Evolutionary conservation across 2,113 vertebrate genomes (phyloP), one percentile per base, ranked within the genome.

Genomic region (Puntigrus tetrazona): DNA sequence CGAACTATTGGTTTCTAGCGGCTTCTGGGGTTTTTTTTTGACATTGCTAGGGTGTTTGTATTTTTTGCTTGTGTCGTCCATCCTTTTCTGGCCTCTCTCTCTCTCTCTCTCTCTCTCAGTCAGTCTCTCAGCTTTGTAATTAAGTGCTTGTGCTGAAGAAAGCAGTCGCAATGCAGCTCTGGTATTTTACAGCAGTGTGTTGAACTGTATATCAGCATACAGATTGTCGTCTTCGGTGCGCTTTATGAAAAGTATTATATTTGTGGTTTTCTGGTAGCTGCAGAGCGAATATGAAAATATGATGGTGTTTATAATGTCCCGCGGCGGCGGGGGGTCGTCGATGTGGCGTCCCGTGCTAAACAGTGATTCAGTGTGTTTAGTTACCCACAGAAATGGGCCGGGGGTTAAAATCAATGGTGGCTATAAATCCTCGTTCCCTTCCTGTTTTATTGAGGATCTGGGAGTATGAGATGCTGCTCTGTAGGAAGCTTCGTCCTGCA

Each of bases 91-190:
- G 36, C 77, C 77, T 20, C 63, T 85, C 70, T 80, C 22, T 55
- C 31, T 63, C 61, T 18, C 61, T 85, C 70, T 78, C 65, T 45
- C 47, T 47, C 31, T 57, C 25, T 41, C 73, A 43, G n/a, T 57
- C 76, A 2, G n/a, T 27, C 81, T 55, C 67, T 18, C 82, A 6
- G 3, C 20, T 36, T 70, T 70, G 72, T 88, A 90, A 90, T 92
- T 88, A 93, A 89, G 59, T 41, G 87, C 85, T 87, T 70, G 83
- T 84, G 88, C 86, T 86, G 87, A 90, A 88, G 3, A 67, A 50
- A 79, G 88, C 88, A 89, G 85, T 90, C 87, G 88, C 90, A 92
- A 81, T 88, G 87, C 88, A 88, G 87, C 87, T 88, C 75, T 47
- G 81, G 81, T 69, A 87, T 92, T 90, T 91, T 85, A 88, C 89